Conservation (phyloP, 1,140 invertebrate genomes). For the Oscheius sp. region DNA sequence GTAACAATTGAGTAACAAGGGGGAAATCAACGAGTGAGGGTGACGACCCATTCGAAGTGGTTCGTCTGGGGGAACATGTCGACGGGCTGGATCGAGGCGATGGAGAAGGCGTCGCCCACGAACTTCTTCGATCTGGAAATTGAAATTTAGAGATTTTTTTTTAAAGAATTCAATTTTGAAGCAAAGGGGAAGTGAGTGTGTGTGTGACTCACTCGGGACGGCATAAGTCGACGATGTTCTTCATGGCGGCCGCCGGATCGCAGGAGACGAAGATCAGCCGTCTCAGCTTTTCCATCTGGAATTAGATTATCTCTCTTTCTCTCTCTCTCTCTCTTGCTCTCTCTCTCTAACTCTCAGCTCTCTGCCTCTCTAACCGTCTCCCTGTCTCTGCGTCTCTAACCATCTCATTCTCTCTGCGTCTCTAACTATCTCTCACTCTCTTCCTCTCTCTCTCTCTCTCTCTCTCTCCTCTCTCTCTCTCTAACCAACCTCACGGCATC, state of each 20-base stretch:
- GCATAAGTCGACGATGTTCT: conserved; percentile 79
- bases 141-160: too few species aligned
- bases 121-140: conserved; percentile 71
- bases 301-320: neutral
- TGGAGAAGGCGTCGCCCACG: conserved; percentile 60
- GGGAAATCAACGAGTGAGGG: neutral
- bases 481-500: conserved; percentile 46
- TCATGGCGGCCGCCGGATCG: conserved; percentile 77
- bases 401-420: too few species aligned
- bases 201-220: conserved; percentile 68
- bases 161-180: neutral
- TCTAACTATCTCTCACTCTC: too few species aligned
- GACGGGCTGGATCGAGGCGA: conserved; percentile 53
- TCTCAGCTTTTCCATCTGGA: conserved; percentile 71
- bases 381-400: too few species aligned
- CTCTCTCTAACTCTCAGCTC: neutral
- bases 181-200: neutral
- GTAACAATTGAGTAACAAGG: too few species aligned
- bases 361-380: too few species aligned
- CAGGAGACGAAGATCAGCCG: conserved; percentile 87
- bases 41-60: conserved; percentile 58
- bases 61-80: conserved; percentile 58
- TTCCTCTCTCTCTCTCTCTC: too few species aligned
- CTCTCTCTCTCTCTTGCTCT: too few species aligned
- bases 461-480: too few species aligned